Percentiles rank a stretch among this genome's conserved stretches.
Evolutionary conservation across 37 sponge, comb jelly and placozoan genomes (phyloP).

Genomic region (Ianthella basta): DNA sequence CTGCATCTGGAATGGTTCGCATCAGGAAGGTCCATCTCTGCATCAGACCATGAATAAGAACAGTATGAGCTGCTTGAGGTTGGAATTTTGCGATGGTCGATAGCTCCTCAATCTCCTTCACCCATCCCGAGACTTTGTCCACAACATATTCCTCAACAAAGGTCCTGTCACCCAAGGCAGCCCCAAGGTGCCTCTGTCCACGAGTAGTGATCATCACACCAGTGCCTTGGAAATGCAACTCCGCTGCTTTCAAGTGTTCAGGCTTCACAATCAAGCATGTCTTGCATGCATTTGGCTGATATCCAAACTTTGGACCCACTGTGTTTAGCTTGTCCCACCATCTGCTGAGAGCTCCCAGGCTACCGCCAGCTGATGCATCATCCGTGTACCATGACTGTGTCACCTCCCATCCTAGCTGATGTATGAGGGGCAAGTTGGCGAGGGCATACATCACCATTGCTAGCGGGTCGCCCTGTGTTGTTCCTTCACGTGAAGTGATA

Average conservation of each 20-base stretch:
- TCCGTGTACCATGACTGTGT: slow-evolving; percentile 36
- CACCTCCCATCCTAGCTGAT: background rate
- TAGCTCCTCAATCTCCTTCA: slow-evolving; percentile 16
- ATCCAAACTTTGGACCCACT: slow-evolving; percentile 14
- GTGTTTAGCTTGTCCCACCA: slow-evolving; percentile 29
- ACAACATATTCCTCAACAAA: slow-evolving; percentile 7
- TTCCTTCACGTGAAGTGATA: slow-evolving; percentile 26
- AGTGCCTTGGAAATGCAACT: slow-evolving; percentile 26
- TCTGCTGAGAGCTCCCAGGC: background rate
- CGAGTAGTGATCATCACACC: slow-evolving; percentile 6
- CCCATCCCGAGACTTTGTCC: slow-evolving; percentile 12
- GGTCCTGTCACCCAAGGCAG: background rate
- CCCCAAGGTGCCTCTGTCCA: slow-evolving; percentile 21
- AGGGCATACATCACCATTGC: slow-evolving; percentile 39
- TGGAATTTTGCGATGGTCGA: background rate
- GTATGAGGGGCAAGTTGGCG: slow-evolving; percentile 27
- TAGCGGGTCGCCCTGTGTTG: slow-evolving; percentile 20
- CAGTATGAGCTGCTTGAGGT: slow-evolving; percentile 31
- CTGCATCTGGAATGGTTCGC: slow-evolving; percentile 20
- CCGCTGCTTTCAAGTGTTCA: slow-evolving; percentile 24
- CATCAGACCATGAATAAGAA: slow-evolving; percentile 6
- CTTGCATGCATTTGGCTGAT: slow-evolving; percentile 33
- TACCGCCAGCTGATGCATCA: slow-evolving; percentile 26
- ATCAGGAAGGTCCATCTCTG: slow-evolving; percentile 11
- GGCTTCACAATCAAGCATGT: slow-evolving; percentile 37